Evolutionary conservation across 2,113 vertebrate species (phyloP).

Genomic region (Sebastes fasciatus): DNA sequence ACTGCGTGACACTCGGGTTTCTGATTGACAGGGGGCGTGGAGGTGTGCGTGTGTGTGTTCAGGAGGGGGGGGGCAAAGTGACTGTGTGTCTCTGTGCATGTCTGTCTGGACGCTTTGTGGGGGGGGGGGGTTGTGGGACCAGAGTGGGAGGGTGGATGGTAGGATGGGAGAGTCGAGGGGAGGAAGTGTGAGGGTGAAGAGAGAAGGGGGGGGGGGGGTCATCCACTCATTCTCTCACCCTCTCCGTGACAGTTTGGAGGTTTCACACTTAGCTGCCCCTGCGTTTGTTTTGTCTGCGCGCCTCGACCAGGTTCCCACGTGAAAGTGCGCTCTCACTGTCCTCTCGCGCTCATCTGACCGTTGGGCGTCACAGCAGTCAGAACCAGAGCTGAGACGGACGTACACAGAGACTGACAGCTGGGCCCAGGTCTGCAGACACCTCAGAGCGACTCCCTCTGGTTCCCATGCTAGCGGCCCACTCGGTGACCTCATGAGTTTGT

Average conservation of each 20-base stretch:
- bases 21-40: conserved; percentile 81
- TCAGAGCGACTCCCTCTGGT: conserved; percentile 37
- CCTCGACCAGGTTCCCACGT: conserved; percentile 83
- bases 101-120: conserved; percentile 77
- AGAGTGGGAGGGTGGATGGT: conserved; percentile 52
- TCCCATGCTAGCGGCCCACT: conserved; percentile 48
- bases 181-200: conserved; percentile 53
- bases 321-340: conserved; percentile 81
- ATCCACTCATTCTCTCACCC: conserved; percentile 63
- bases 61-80: conserved; percentile 21
- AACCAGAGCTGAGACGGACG: conserved; percentile 53
- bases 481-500: conserved; percentile 50
- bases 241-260: conserved; percentile 83
- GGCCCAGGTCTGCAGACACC: conserved; percentile 57
- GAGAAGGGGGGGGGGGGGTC: conserved; percentile 14
- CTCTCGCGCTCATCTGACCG: conserved; percentile 67
- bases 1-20: conserved; percentile 64
- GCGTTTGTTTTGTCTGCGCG: conserved; percentile 76
- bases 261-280: conserved; percentile 83
- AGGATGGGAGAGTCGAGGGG: conserved; percentile 60
- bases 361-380: conserved; percentile 70
- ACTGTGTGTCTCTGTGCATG: conserved; percentile 64
- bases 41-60: conserved; percentile 56
- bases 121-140: conserved; percentile 42
- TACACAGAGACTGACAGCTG: conserved; percentile 71